Evolutionary conservation across 2,797 vertebrate species (phyloP), one percentile per base, ranked within the genome.

Genomic region (Gobio occitaniae): DNA sequence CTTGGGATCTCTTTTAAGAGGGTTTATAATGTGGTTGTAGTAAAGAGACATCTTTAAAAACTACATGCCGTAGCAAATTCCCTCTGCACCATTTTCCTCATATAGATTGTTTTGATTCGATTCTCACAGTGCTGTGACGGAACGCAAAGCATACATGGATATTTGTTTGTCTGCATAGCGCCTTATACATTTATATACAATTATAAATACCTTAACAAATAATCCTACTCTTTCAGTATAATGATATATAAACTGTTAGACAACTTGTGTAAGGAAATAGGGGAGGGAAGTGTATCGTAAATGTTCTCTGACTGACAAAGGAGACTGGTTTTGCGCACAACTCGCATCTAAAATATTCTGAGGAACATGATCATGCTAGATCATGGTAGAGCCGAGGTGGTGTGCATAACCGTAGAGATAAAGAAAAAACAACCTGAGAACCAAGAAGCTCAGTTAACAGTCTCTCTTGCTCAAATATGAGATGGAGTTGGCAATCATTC

Each of bases 201-300:
- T 93, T 91, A 95, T 95, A 93, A 94, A 95, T 94, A 94, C 92
- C 92, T 93, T 94, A 95, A 94, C 94, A 76, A 88, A 95, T 95
- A 95, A 94, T 92, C 95, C 89, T 93, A 92, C 94, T 94, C 77
- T 79, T 86, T 87, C 91, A 93, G 91, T 90, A 86, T 90, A 76
- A 90, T 89, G 86, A 86, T 87, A 89, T 86, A 91, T 86, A 90
- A 85, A 95, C 94, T 93, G 89, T 92, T 95, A 94, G 94, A 82
- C 86, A 87, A 84, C 86, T 92, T 76, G 3, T 86, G 88, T 88
- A 87, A 92, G 82, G 88, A 91, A 91, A 86, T 86, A 84, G 76
- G 84, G 77, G 78, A 76, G 77, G 79, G 82, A 85, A 69, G 74
- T 82, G 74, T 71, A 85, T 85, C 69, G 25, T 83, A 65, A 61